Base-by-base conservation (phyloP, 2,113 vertebrate genomes). In the Mellivora capensis region DNA sequence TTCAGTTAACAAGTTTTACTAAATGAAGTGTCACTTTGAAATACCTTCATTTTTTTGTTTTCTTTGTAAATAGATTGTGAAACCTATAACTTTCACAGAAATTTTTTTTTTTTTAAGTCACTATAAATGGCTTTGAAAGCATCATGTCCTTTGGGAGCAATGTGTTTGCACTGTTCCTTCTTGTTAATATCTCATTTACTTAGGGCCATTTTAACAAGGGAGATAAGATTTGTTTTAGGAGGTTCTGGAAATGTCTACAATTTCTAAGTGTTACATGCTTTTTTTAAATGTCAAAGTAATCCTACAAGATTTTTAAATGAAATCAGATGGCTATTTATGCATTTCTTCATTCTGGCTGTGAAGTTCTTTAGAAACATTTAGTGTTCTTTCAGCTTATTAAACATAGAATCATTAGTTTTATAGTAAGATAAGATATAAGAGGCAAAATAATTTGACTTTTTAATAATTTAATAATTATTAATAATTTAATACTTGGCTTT, bases 241-340 rank as follows among this genome's bases (percentile, higher is more conserved):
- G 57, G 39, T 88, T 64, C 34, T 94, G 29, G 71, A 94, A 86
- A 61, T 91, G 85, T 84, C 85, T 96, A 17, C 87, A 27, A 2
- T 96, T 97, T 93, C 44, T 89, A 42, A 95, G 61, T 80, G 31
- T 96, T 82, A 86, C 62, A 25, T 96, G 21, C 7, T 86, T 90
- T 84, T 14, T 76, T 94, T 69, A 86, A 9, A 72, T 64, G 14
- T 92, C 67, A 86, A 47, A 67, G 18, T 92, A 94, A 76, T 89
- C 80, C 37, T 94, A 6, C 13, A 80, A 54, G 90, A 80, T 93
- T 81, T 94, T 92, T 85, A 84, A 64, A 87, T 93, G 39, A 93
- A 90, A 39, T 80, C 79, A 39, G 5, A 29, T 72, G 18, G 64
- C n/a, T 72, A 4, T 59, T 72, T 83, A 74, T 7, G 17, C 71